A percentile compares a stretch with the other conserved stretches of the same genome.
Conservation (phyloP, 2,797 vertebrate species). For the Sciurus vulgaris region DNA sequence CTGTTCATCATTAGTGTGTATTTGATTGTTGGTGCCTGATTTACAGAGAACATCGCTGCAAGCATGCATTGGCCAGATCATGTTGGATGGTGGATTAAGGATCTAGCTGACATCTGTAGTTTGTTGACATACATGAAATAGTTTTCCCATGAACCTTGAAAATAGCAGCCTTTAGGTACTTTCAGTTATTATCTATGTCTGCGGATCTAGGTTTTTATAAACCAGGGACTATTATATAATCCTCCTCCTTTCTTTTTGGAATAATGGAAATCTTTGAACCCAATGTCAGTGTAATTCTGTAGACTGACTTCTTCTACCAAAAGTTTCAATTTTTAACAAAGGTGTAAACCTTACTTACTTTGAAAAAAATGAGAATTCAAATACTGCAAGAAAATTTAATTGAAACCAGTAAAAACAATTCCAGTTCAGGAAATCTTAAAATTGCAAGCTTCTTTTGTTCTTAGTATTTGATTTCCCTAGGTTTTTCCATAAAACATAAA, state of each 20-base stretch:
- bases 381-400: neutral
- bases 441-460: neutral
- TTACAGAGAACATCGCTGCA: neutral
- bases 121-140: neutral
- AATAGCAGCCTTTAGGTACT: neutral
- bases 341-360: neutral
- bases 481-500: neutral
- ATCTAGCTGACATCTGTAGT: neutral
- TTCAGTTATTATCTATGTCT: neutral
- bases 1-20: neutral
- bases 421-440: constrained; percentile 26
- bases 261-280: neutral
- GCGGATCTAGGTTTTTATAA: neutral
- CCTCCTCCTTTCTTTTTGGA: constrained; percentile 1
- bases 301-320: neutral
- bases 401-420: constrained; percentile 28
- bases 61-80: neutral
- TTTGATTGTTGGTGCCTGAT: constrained; percentile 11
- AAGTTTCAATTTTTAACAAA: constrained; percentile 35
- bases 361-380: constrained; percentile 50
- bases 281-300: neutral
- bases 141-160: neutral
- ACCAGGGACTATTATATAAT: neutral
- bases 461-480: neutral
- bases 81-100: neutral